Percentiles rank a stretch among this genome's conserved stretches.
These are phyloP conservation scores for Neotoma lepida DNA, from an alignment of 2,113 vertebrate genomes.

Conservation along the genomic window DNA sequence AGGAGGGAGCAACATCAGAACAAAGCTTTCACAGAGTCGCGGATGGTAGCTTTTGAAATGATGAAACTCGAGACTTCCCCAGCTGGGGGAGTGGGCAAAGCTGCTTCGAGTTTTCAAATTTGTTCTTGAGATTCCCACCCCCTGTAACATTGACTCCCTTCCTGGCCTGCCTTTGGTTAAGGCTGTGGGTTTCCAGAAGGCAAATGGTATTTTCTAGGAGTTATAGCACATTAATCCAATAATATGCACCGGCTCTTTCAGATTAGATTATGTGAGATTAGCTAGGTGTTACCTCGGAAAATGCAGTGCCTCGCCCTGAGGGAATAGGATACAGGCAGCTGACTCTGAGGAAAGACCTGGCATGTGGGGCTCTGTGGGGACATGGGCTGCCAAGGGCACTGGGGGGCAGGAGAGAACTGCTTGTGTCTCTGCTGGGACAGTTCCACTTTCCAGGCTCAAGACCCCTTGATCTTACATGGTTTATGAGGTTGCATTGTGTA, in stretches of 20 bases:
- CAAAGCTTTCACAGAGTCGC: not conserved
- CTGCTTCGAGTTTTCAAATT: constrained; percentile 48
- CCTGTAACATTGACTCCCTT: constrained; percentile 37
- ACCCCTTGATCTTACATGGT: not conserved
- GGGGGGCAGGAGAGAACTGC: constrained; percentile 66
- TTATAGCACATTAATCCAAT: constrained; percentile 48
- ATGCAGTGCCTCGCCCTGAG: constrained; percentile 23
- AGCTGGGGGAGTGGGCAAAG: constrained; percentile 42
- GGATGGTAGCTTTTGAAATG: not conserved
- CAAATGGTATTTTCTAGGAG: constrained; percentile 62
- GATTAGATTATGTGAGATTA: constrained; percentile 64
- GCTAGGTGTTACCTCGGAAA: constrained; percentile 69
- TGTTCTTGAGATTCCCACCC: constrained; percentile 34
- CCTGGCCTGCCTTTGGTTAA: constrained; percentile 12
- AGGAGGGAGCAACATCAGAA: not conserved
- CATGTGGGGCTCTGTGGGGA: not conserved
- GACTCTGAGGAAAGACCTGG: not conserved
- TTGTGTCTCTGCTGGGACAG: not conserved
- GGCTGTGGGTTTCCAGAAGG: constrained; percentile 49
- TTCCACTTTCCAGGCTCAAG: not conserved
- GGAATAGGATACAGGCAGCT: not conserved
- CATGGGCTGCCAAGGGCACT: constrained; percentile 21
- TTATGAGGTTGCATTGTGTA: not conserved
- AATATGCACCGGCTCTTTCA: constrained; percentile 35
- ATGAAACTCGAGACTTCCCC: constrained; percentile 25